Percentiles rank a stretch among this genome's conserved stretches.
Conservation (phyloP, 2,113 vertebrate genomes). For the Passerina amoena region DNA sequence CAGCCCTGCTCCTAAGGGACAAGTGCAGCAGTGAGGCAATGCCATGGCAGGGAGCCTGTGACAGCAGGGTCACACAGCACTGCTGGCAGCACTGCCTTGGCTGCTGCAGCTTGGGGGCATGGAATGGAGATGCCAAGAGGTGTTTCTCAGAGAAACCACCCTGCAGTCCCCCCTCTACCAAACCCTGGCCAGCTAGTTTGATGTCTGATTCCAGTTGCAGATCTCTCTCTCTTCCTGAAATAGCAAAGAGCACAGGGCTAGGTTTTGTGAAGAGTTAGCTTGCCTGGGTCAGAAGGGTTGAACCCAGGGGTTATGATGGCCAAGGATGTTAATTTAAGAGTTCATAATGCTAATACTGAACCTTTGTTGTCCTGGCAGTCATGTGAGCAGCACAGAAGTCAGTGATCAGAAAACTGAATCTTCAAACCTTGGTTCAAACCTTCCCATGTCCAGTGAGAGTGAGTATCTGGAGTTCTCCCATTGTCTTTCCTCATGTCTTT, state of each 20-base stretch:
- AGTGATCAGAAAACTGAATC: constrained; percentile 77
- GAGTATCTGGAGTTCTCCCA: constrained; percentile 48
- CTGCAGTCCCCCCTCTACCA: background rate
- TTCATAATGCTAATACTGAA: background rate
- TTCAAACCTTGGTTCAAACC: constrained; percentile 75
- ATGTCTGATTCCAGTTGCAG: background rate
- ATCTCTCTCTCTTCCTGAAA: background rate
- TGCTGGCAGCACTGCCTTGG: background rate
- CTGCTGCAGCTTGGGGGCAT: background rate
- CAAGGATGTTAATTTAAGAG: background rate
- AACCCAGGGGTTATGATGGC: background rate
- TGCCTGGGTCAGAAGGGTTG: background rate
- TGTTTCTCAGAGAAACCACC: background rate
- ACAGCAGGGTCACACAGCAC: background rate
- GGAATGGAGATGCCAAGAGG: background rate
- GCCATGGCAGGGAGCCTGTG: background rate
- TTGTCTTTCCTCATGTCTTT: background rate
- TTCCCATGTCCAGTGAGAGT: constrained; percentile 79
- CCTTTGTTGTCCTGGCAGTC: constrained; percentile 67
- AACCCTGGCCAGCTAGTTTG: background rate
- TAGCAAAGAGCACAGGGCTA: background rate
- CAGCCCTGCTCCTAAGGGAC: background rate
- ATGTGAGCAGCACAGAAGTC: constrained; percentile 74
- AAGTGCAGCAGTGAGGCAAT: background rate
- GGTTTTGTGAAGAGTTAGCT: background rate